Percentiles rank a stretch among this genome's conserved stretches.
phyloP scores from a whole-genome alignment of 2,888 invertebrate genomes.

The Napeogenes sylphis region DNA sequence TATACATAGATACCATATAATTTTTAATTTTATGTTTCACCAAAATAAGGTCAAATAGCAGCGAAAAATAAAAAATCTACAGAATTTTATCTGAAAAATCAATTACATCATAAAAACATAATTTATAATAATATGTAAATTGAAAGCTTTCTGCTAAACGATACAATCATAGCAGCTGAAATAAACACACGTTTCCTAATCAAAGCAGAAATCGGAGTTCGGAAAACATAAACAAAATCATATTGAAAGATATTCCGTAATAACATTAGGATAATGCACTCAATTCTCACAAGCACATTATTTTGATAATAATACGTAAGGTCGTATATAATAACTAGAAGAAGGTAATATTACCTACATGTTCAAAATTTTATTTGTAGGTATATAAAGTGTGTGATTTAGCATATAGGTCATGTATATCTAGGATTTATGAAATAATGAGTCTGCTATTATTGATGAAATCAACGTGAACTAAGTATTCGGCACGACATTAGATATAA shows the following conservation, averaged over 20 bases:
- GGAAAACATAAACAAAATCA: slow-evolving; percentile 1
- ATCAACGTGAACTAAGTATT: too few species aligned
- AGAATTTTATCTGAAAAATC: neutral
- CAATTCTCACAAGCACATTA: slow-evolving; percentile 23
- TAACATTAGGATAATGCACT: slow-evolving; percentile 22
- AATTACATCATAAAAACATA: neutral
- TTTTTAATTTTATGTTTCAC: too few species aligned
- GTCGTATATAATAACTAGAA: neutral
- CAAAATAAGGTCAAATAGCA: too few species aligned
- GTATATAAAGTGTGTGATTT: too few species aligned
- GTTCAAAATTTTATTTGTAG: too few species aligned
- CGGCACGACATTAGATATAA: too few species aligned
- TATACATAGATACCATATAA: too few species aligned
- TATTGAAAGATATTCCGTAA: slow-evolving; percentile 8
- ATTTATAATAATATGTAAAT: neutral
- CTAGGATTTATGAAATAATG: too few species aligned
- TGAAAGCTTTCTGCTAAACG: slow-evolving; percentile 5
- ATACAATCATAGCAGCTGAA: slow-evolving; percentile 1
- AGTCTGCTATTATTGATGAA: too few species aligned
- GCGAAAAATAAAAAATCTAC: too few species aligned
- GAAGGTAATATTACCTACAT: neutral
- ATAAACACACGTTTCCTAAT: slow-evolving; percentile 2
- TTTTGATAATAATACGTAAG: slow-evolving; percentile 8
- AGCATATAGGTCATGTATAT: too few species aligned
- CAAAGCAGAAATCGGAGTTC: slow-evolving; percentile 4